Conservation (phyloP, 1,140 invertebrate species). For the Harpegnathos saltator region DNA sequence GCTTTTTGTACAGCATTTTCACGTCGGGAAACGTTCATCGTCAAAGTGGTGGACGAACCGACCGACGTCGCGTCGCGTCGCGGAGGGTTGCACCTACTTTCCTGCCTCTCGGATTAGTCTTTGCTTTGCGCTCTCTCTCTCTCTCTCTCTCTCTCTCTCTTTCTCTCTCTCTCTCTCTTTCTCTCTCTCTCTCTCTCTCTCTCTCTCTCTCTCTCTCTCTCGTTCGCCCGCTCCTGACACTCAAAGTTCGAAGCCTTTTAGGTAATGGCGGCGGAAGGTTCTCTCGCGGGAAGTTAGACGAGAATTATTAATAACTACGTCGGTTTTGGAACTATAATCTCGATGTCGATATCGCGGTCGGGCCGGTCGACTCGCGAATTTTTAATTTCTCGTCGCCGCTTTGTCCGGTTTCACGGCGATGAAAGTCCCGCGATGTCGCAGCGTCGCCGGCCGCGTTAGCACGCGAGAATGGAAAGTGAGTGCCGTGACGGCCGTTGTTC, state of each 20-base stretch:
- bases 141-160: too few relatives aligned
- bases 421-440: conserved; percentile 10
- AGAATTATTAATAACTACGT: conserved; percentile 46
- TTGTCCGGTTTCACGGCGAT: conserved; percentile 23
- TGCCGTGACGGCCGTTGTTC: not conserved
- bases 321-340: conserved; percentile 6
- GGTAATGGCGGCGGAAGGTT: not conserved
- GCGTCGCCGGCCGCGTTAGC: too few relatives aligned
- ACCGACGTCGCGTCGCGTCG: too few relatives aligned
- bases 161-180: too few relatives aligned
- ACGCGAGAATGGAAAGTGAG: conserved; percentile 45
- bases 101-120: not conserved
- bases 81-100: not conserved
- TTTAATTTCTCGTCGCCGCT: conserved; percentile 25
- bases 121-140: too few relatives aligned
- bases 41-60: not conserved
- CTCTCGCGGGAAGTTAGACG: conserved; percentile 22
- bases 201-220: too few relatives aligned
- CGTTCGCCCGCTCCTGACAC: not conserved
- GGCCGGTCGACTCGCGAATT: conserved; percentile 1
- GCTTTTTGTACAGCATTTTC: not conserved
- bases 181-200: too few relatives aligned
- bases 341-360: conserved; percentile 11
- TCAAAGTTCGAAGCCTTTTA: not conserved
- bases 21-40: not conserved